Evolutionary conservation across 2,113 vertebrate genomes (phyloP), one percentile per base, ranked within the genome.

Genomic region (Campylomormyrus numenius): DNA sequence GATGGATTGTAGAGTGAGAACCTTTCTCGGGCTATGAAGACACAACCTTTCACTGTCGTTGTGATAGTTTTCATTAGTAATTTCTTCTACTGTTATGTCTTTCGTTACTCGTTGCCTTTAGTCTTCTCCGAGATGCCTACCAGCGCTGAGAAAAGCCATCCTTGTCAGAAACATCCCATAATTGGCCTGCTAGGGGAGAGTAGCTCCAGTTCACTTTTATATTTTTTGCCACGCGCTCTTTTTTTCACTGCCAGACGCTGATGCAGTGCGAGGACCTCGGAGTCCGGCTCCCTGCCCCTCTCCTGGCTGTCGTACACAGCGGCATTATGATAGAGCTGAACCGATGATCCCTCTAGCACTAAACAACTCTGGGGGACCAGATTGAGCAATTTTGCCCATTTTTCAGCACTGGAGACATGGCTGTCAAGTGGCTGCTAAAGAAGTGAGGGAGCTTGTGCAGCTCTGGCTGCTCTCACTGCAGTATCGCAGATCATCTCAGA

Each of bases 151-250:
- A 74, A 45, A 88, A 31, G 45, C 42, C 5, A 7, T 10, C 27
- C 62, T 31, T 74, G 58, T 31, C 88, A 89, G 46, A 49, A 49
- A 35, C 62, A 49, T 49, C 70, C 62, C 62, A n/a, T 89, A 89
- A 89, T 74, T 89, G 66, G 66, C 39, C 24, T 77, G 88, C 45
- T 24, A 42, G 45, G 35, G 35, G 4, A 42, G 46, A 49, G 17
- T 89, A 52, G 70, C 70, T 53, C 6, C 27, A 48, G 46, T 31
- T 50, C 66, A 80, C 88, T 9, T 74, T 49, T 24, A 58, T 88
- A 42, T 66, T 62, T 87, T 48, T 48, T 39, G 1, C 24, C 31
- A 17, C 11, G 5, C 15, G 5, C 74, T 77, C 13, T 77, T 50
- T 3, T 50, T 77, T 39, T 27, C 42, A 15, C 85, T 9, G 48